These are phyloP conservation scores for Etia nguti DNA, from an alignment of 2,113 vertebrate species.

Conservation along the genomic window DNA sequence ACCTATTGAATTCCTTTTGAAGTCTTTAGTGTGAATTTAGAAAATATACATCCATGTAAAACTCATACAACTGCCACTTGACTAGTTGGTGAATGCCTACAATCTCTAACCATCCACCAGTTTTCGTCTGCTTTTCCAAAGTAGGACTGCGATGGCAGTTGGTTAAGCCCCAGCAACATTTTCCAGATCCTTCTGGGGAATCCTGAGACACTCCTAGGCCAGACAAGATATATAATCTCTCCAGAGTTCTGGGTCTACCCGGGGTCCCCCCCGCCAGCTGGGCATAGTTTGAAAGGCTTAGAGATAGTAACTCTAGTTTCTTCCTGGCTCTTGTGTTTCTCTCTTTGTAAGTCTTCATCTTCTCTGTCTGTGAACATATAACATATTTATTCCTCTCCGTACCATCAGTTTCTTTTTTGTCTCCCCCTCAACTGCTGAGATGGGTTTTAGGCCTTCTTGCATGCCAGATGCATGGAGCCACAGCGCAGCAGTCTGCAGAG, in stretches of 20 bases:
- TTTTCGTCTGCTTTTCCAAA: neutral
- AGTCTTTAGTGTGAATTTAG: neutral
- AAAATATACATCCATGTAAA: neutral
- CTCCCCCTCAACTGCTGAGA: conserved; percentile 22
- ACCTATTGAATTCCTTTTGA: neutral
- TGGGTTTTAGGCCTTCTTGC: neutral
- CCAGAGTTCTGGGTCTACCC: neutral
- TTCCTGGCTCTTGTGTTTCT: neutral
- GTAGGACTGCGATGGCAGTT: neutral
- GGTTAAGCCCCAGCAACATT: neutral
- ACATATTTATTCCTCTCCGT: neutral
- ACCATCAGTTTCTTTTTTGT: neutral
- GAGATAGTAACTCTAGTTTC: neutral
- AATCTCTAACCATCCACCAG: neutral
- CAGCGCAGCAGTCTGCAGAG: neutral
- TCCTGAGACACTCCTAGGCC: neutral
- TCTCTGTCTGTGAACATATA: neutral
- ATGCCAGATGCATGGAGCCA: conserved; percentile 18
- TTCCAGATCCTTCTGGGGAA: neutral
- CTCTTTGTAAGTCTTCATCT: neutral
- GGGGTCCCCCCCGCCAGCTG: neutral
- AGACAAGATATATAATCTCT: neutral
- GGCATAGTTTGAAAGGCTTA: neutral
- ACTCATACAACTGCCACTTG: neutral
- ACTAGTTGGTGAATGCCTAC: neutral